Conservation (phyloP, 2,888 invertebrate species). For the Phoenoteleia sp. region DNA sequence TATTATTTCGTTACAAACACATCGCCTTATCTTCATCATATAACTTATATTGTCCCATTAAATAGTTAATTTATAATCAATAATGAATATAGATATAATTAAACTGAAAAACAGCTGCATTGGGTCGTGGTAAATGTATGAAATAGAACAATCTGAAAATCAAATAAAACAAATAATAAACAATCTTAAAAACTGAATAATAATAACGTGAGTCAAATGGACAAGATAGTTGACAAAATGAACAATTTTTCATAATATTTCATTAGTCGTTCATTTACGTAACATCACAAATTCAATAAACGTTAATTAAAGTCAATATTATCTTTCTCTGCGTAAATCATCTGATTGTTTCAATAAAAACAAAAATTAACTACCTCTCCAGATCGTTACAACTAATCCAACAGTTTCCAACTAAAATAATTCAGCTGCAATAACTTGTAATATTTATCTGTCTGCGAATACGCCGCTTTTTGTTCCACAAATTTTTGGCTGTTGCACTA, state of each 20-base stretch:
- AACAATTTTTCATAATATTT: no score
- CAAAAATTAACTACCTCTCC: slow-evolving; percentile 3
- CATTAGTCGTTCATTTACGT: no score
- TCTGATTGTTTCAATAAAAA: slow-evolving; percentile 7
- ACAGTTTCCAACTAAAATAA: slow-evolving; percentile 1
- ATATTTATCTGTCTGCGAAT: slow-evolving; percentile 19
- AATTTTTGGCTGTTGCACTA: slow-evolving; percentile 16
- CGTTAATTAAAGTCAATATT: not conserved
- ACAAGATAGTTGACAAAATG: no score
- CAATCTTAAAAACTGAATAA: no score
- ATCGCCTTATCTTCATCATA: not conserved
- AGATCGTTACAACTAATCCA: slow-evolving; percentile 6
- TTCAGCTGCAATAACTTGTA: slow-evolving; percentile 12
- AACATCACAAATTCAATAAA: no score
- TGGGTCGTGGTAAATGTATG: no score
- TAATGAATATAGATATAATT: slow-evolving; percentile 17
- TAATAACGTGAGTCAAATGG: no score
- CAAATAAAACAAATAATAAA: no score
- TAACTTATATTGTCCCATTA: not conserved
- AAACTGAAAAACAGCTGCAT: not conserved
- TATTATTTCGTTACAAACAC: slow-evolving; percentile 7
- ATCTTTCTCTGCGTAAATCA: not conserved
- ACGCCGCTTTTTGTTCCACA: slow-evolving; percentile 16
- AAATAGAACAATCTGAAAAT: no score
- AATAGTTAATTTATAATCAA: slow-evolving; percentile 6